These are phyloP conservation scores for Jordanella pulchra DNA, from an alignment of 2,797 vertebrate species.

Conservation along the genomic window DNA sequence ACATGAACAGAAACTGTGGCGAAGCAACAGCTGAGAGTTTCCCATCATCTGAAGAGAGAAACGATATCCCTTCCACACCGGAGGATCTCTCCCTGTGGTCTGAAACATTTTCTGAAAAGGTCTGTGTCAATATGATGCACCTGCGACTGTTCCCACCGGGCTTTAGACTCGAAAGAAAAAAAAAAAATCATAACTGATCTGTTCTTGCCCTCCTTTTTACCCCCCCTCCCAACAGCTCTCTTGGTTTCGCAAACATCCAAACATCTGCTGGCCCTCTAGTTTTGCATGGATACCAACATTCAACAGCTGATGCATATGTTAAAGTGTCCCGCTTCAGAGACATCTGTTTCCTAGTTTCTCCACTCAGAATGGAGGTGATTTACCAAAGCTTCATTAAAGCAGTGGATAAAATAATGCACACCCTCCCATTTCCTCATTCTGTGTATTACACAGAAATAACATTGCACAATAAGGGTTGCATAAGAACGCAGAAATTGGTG, in stretches of 20 bases:
- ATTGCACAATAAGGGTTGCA: constrained; percentile 66
- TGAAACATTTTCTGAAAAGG: constrained; percentile 46
- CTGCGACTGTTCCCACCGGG: constrained; percentile 72
- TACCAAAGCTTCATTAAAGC: background rate
- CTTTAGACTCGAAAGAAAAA: constrained; percentile 7
- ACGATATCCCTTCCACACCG: constrained; percentile 37
- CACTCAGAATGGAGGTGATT: background rate
- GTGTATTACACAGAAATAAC: constrained; percentile 31
- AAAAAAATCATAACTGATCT: constrained; percentile 35
- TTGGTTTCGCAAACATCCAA: constrained; percentile 65
- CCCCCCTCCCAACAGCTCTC: constrained; percentile 26
- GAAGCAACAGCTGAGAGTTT: constrained; percentile 19
- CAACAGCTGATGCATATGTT: constrained; percentile 23
- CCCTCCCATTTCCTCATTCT: constrained; percentile 41
- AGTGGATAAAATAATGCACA: constrained; percentile 2
- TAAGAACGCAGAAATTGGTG: constrained; percentile 52
- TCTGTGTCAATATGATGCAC: constrained; percentile 71
- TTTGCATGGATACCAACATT: constrained; percentile 15
- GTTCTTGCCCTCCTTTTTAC: constrained; percentile 25
- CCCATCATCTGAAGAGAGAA: constrained; percentile 20
- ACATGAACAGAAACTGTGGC: constrained; percentile 11
- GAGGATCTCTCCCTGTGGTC: constrained; percentile 34
- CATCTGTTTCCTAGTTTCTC: constrained; percentile 14
- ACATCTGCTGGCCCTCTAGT: constrained; percentile 52
- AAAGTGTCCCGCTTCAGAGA: background rate